Conservation (phyloP, 64 coral and sea anemone genomes). For the Orbicella faveolata region DNA sequence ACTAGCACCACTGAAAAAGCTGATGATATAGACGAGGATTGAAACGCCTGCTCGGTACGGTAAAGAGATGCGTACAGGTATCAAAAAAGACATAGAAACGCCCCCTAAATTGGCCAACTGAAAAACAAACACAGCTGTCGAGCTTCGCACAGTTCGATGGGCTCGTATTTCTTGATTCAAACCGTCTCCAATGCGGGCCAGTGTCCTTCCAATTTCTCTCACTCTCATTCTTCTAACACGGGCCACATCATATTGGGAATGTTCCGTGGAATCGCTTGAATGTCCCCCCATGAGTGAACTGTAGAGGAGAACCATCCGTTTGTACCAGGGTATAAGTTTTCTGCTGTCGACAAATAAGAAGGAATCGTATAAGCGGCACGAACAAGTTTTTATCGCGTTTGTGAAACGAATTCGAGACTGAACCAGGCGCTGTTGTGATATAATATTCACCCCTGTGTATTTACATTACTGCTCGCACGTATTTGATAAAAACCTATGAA, state of each 20-base stretch:
- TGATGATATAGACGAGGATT: constrained; percentile 1
- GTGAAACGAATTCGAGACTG: neutral
- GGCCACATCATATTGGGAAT: neutral
- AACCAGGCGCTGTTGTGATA: too few relatives aligned
- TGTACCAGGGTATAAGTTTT: neutral
- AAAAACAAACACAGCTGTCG: neutral
- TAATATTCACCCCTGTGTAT: neutral
- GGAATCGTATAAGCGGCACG: too few relatives aligned
- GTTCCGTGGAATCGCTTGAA: neutral
- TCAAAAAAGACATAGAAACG: constrained; percentile 10
- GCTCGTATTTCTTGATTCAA: constrained; percentile 6
- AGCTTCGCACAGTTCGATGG: neutral
- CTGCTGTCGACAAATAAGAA: neutral
- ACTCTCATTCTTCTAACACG: neutral
- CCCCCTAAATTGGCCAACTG: neutral
- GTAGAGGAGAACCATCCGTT: neutral
- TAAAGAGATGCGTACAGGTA: neutral
- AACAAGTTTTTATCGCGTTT: neutral
- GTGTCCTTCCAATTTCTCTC: constrained; percentile 13
- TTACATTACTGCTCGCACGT: neutral
- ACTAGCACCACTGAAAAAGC: neutral
- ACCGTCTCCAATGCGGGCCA: constrained; percentile 36
- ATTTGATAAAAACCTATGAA: neutral
- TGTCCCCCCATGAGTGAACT: neutral
- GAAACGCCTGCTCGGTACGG: neutral